Conservation (phyloP, 2,888 invertebrate species). For the Elegia similella region DNA sequence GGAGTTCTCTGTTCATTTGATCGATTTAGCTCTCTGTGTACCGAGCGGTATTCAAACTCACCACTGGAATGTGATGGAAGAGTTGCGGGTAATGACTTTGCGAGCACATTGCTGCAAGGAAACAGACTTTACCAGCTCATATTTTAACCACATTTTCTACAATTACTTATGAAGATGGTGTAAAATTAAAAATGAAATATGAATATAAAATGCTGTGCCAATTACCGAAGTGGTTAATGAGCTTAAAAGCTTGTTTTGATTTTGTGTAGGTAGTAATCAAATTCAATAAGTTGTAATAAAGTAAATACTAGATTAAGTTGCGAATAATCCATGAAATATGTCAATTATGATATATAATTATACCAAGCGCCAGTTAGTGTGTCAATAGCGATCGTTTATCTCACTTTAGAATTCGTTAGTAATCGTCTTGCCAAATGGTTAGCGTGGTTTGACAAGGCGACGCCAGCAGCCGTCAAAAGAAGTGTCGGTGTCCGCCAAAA, state of each 20-base stretch:
- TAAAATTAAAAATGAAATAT: constrained; percentile 11
- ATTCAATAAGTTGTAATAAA: too few species aligned
- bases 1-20: constrained; percentile 5
- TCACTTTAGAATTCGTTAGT: not conserved
- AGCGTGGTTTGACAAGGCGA: too few species aligned
- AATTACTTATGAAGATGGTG: not conserved
- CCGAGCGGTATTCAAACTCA: constrained; percentile 32
- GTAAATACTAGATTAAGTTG: too few species aligned
- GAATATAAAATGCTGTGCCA: not conserved
- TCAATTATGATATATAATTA: not conserved
- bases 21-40: constrained; percentile 18
- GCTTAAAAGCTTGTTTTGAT: constrained; percentile 7
- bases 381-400: not conserved
- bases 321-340: too few species aligned
- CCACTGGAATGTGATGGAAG: constrained; percentile 62
- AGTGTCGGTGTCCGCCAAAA: too few species aligned
- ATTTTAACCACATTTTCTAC: constrained; percentile 28
- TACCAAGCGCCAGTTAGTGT: not conserved
- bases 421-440: too few species aligned
- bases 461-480: too few species aligned
- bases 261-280: not conserved
- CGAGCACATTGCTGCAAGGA: constrained; percentile 61
- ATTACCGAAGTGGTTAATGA: constrained; percentile 14
- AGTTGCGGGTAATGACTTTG: constrained; percentile 64
- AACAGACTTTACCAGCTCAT: constrained; percentile 63